These are phyloP conservation scores for Pristionchus japonicus DNA, from an alignment of 2,888 invertebrate genomes.

Conservation along the genomic window DNA sequence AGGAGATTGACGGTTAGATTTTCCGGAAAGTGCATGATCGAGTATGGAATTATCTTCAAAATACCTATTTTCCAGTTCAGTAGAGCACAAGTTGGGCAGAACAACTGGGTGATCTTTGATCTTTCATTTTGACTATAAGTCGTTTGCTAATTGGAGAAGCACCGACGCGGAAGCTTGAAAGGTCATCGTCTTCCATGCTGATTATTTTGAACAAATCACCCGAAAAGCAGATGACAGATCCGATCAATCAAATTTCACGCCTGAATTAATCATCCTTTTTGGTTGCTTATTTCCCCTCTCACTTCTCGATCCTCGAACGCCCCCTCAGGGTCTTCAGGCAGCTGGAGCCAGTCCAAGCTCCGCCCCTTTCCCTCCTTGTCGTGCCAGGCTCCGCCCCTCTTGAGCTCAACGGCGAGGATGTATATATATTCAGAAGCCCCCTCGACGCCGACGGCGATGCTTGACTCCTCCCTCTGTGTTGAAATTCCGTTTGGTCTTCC, in stretches of 20 bases:
- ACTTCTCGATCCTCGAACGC: neutral
- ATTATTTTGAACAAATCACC: neutral
- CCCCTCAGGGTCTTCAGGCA: neutral
- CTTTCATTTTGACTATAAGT: neutral
- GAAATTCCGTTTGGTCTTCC: neutral
- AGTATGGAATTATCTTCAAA: neutral
- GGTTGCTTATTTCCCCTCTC: neutral
- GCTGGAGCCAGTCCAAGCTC: neutral
- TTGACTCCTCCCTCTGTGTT: neutral
- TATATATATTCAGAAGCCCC: constrained; percentile 23
- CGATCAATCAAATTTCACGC: neutral
- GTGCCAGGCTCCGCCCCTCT: constrained; percentile 14
- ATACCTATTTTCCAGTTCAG: neutral
- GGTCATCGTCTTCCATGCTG: neutral
- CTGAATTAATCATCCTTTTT: neutral
- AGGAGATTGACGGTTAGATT: too few species aligned
- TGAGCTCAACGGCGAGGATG: neutral
- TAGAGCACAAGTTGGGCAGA: neutral
- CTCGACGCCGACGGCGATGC: neutral
- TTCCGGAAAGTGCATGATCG: too few species aligned
- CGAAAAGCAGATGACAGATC: neutral
- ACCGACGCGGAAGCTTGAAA: neutral
- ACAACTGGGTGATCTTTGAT: neutral
- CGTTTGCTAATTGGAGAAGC: neutral
- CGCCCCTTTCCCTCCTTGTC: neutral